phyloP scores from a whole-genome alignment of 2,888 invertebrate genomes.

The Mimachlamys varia region DNA sequence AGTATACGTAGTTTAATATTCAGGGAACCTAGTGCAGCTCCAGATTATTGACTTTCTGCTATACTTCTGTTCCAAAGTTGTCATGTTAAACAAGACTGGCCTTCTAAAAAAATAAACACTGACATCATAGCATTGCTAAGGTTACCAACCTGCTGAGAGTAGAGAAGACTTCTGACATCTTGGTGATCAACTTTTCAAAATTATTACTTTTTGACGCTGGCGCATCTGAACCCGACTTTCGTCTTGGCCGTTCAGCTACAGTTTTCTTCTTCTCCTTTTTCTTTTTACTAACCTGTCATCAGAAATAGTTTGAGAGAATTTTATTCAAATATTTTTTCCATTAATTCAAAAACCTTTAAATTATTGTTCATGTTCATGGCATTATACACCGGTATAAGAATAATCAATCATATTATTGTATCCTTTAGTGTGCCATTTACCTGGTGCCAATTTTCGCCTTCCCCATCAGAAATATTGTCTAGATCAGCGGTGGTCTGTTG shows the following conservation, averaged over 20 bases:
- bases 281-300: constrained; percentile 12
- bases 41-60: no score
- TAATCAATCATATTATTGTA: no score
- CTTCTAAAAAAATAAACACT: no score
- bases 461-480: constrained; percentile 37
- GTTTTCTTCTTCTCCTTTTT: constrained; percentile 51
- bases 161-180: constrained; percentile 56
- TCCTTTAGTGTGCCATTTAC: constrained; percentile 36
- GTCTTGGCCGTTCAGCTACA: neutral
- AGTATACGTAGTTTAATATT: no score
- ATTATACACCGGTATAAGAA: no score
- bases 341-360: no score
- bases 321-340: neutral
- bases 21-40: no score
- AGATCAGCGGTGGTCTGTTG: neutral
- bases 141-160: constrained; percentile 52
- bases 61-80: no score
- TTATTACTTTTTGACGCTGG: constrained; percentile 53
- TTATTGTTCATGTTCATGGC: no score
- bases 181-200: constrained; percentile 61
- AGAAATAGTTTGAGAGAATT: neutral
- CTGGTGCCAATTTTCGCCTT: constrained; percentile 58
- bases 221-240: constrained; percentile 41
- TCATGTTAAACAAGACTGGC: no score
- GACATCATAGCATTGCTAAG: neutral